These are phyloP conservation scores for Podocnemis expansa DNA, from an alignment of 2,113 vertebrate species.

Conservation along the genomic window DNA sequence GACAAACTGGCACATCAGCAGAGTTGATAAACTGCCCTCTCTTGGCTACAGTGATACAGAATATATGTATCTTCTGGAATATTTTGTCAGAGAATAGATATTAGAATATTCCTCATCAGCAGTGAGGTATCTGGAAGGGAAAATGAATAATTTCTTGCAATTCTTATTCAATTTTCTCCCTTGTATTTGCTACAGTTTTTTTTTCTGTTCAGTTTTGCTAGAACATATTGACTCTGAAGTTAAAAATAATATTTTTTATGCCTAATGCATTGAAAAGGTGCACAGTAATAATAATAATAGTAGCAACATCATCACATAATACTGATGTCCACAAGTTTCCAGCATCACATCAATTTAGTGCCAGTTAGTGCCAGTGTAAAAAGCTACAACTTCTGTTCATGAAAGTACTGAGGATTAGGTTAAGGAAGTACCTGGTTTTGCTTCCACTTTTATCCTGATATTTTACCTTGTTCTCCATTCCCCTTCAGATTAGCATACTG, in stretches of 20 bases:
- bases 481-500: background rate
- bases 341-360: background rate
- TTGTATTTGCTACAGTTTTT: background rate
- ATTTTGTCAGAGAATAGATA: background rate
- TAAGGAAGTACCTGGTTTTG: background rate
- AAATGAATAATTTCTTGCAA: background rate
- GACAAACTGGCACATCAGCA: background rate
- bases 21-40: background rate
- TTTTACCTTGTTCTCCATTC: background rate
- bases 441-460: background rate
- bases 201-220: background rate
- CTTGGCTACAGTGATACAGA: background rate
- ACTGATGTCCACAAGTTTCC: background rate
- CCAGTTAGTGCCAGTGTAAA: background rate
- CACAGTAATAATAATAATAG: background rate
- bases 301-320: too few relatives aligned
- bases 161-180: background rate
- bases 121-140: background rate
- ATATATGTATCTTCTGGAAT: background rate
- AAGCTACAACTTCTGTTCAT: background rate
- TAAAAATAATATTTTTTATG: background rate
- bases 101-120: background rate
- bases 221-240: background rate
- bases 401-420: background rate
- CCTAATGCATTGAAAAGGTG: background rate